These are phyloP conservation scores for Drosophila ohnishii DNA, from an alignment of 1,140 invertebrate genomes.

Conservation along the genomic window DNA sequence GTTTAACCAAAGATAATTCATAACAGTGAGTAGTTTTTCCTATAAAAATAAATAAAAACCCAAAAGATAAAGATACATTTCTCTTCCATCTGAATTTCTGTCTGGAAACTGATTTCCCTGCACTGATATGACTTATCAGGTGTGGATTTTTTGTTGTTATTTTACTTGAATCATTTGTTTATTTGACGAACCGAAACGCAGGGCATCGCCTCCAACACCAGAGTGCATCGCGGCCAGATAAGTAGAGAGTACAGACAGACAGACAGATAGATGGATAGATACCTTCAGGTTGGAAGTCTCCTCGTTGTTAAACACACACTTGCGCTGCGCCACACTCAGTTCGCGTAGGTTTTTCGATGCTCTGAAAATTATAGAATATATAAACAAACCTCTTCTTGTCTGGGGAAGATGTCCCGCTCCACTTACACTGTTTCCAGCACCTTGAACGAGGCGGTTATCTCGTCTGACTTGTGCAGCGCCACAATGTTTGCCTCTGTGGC, in stretches of 20 bases:
- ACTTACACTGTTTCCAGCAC: slow-evolving; percentile 81
- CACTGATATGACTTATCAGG: slow-evolving; percentile 22
- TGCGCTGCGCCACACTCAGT: slow-evolving; percentile 70
- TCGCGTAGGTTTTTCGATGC: slow-evolving; percentile 66
- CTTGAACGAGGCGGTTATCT: slow-evolving; percentile 78
- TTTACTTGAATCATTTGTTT: slow-evolving; percentile 29
- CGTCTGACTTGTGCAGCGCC: slow-evolving; percentile 72
- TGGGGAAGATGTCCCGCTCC: not conserved
- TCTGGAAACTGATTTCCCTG: not conserved
- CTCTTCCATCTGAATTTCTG: not conserved
- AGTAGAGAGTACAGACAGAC: not conserved
- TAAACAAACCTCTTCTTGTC: slow-evolving; percentile 17
- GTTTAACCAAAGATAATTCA: not conserved
- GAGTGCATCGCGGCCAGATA: slow-evolving; percentile 17
- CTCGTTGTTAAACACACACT: slow-evolving; percentile 80
- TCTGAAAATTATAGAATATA: slow-evolving; percentile 31
- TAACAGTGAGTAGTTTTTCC: not conserved
- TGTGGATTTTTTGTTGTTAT: not conserved
- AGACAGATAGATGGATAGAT: not conserved
- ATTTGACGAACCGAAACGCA: slow-evolving; percentile 34
- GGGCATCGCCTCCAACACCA: slow-evolving; percentile 21
- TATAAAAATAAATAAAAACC: not conserved
- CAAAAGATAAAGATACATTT: not conserved
- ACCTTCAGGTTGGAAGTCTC: slow-evolving; percentile 71
- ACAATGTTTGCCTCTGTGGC: slow-evolving; percentile 72